Base-by-base conservation (phyloP, 1,140 invertebrate species). In the Nasonia vitripennis region DNA sequence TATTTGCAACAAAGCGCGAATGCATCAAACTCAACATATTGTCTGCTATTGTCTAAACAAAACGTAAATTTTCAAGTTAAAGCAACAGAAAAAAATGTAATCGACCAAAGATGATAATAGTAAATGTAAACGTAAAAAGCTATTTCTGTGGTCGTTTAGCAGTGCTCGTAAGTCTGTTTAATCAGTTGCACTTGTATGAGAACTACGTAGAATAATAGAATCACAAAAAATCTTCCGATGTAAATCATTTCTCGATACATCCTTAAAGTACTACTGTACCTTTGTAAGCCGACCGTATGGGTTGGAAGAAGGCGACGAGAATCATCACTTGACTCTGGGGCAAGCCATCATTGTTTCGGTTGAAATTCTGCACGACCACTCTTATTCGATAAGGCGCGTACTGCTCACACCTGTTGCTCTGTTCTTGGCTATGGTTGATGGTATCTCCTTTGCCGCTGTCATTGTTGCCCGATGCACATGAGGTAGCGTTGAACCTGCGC, bases 371-470 rank as follows among this genome's bases (percentile, higher is more conserved):
- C 86, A 97, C 95, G 6, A 94, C 95, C 48, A 97, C 90, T 7
- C 95, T 96, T 55, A 98, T 91, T 55, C 96, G 94, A 89, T 97
- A 98, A 0, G 97, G 96, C 87, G 95, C 93, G 89, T 96, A 98
- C 14, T 83, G 67, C 0, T 67, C 45, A 88, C 88, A 20, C 20
- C 2, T 20, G 20, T 78, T 88, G 10, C 87, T 37, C 45, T 78
- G 86, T 14, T 86, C 86, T 23, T 88, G 70, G 1, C 41, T 45
- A 45, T 85, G 94, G 94, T 3, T 96, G 55, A 20, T n/a, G 55
- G 20, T 23, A 74, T 48, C 51, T 0, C 1, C 48, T 17, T 77
- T 94, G 67, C 1, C 17, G 12, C 2, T 62, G 20, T 62, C 17
- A 37, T 48, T 74, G 83, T 27, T 84, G 14, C 71, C 78, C 75